A percentile compares a stretch with the other conserved stretches of the same genome.
These are phyloP conservation scores for Typhlichthys subterraneus DNA, from an alignment of 2,797 vertebrate genomes.

Conservation along the genomic window DNA sequence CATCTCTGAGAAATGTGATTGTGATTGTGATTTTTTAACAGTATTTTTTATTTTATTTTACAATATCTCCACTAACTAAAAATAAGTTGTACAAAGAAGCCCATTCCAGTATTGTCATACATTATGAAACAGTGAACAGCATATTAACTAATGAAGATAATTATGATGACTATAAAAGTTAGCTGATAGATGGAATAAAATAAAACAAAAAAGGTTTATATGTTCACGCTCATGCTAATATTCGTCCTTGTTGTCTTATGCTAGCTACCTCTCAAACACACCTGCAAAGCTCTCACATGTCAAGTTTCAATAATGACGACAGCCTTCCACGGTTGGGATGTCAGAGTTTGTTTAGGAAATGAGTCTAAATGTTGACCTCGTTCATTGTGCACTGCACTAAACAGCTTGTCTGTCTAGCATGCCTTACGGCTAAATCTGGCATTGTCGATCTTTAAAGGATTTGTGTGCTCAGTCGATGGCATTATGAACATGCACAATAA, in stretches of 20 bases:
- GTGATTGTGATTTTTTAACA: too few species aligned
- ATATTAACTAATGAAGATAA: too few species aligned
- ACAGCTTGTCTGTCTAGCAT: slow-evolving; percentile 39
- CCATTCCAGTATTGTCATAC: too few species aligned
- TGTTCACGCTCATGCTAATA: slow-evolving; percentile 17
- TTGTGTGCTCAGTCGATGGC: slow-evolving; percentile 58
- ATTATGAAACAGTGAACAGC: too few species aligned
- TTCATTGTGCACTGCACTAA: slow-evolving; percentile 69
- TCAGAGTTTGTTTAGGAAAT: slow-evolving; percentile 79
- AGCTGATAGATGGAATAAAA: too few species aligned
- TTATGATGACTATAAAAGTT: not conserved
- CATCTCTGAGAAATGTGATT: too few species aligned
- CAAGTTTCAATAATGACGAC: slow-evolving; percentile 63
- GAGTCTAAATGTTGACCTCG: slow-evolving; percentile 70
- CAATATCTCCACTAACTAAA: too few species aligned
- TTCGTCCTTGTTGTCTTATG: slow-evolving; percentile 25
- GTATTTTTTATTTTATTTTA: too few species aligned
- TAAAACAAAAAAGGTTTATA: too few species aligned
- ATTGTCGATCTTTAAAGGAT: slow-evolving; percentile 7
- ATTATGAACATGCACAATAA: slow-evolving; percentile 58
- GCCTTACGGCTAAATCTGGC: too few species aligned
- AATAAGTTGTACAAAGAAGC: too few species aligned
- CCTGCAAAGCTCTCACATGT: slow-evolving; percentile 64
- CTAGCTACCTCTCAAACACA: slow-evolving; percentile 73
- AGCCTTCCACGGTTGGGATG: slow-evolving; percentile 57